Conservation (phyloP, 2,797 vertebrate genomes). For the Buphagus erythrorhynchus region DNA sequence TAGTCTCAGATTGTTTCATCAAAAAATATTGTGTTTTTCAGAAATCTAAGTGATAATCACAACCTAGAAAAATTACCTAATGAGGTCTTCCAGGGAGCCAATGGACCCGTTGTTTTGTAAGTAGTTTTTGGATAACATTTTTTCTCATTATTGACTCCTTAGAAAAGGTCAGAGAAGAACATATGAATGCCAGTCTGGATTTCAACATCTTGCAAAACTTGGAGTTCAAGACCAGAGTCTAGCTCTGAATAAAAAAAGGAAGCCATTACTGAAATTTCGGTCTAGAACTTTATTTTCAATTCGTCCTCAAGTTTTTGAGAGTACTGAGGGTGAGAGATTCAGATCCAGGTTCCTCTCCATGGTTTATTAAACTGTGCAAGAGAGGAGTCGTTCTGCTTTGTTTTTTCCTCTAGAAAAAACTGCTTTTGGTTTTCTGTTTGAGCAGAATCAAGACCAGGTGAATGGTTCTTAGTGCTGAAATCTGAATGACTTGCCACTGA, state of each 20-base stretch:
- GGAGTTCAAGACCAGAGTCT: not conserved
- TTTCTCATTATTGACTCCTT: not conserved
- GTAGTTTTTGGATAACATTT: slow-evolving; percentile 51
- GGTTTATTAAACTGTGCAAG: not conserved
- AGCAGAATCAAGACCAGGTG: not conserved
- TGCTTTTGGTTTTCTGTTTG: not conserved
- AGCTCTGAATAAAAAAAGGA: not conserved
- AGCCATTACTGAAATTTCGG: not conserved
- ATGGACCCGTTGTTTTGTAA: slow-evolving; percentile 81
- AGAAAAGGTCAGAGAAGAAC: not conserved
- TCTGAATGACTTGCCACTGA: not conserved
- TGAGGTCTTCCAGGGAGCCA: slow-evolving; percentile 80
- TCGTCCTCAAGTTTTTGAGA: not conserved
- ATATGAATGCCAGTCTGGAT: not conserved
- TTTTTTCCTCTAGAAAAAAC: not conserved
- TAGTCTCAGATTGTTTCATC: not conserved
- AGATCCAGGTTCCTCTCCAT: not conserved
- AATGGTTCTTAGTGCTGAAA: not conserved
- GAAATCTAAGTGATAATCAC: slow-evolving; percentile 81
- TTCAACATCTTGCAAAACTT: not conserved
- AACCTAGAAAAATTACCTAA: slow-evolving; percentile 79
- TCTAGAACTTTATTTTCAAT: not conserved
- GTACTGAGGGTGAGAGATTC: not conserved
- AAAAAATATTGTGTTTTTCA: slow-evolving; percentile 54
- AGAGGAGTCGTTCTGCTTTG: not conserved